These are phyloP conservation scores for Orchesellides sinensis DNA, from an alignment of 2,888 invertebrate genomes.

Conservation along the genomic window DNA sequence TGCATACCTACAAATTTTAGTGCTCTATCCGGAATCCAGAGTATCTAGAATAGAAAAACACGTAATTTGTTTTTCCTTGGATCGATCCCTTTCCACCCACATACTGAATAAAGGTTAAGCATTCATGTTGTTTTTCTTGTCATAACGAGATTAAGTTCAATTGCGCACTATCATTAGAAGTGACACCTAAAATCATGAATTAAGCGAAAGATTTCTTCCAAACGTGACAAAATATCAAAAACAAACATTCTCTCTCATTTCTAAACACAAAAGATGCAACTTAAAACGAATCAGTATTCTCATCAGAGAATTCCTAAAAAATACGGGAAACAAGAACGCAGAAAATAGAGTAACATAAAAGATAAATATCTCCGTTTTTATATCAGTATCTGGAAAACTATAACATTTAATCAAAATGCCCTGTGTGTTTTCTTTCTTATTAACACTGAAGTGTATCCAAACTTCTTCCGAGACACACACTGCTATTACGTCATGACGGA, in stretches of 20 bases:
- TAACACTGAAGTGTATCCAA: not conserved
- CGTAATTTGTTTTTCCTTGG: too few species aligned
- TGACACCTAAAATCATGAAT: not conserved
- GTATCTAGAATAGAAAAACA: too few species aligned
- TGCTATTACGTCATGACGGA: not conserved
- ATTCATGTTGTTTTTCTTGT: too few species aligned
- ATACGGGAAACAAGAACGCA: constrained; percentile 2
- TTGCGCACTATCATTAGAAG: too few species aligned
- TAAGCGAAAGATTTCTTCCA: not conserved
- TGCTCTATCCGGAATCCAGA: too few species aligned
- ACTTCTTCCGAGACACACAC: not conserved
- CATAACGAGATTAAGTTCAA: not conserved
- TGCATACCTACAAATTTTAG: too few species aligned
- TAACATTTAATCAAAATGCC: constrained; percentile 22
- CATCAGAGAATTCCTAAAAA: not conserved
- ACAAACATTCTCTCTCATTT: too few species aligned
- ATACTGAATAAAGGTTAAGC: too few species aligned
- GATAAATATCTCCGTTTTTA: constrained; percentile 17
- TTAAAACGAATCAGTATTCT: not conserved
- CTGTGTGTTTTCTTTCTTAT: not conserved
- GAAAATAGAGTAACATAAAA: not conserved
- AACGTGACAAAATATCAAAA: too few species aligned
- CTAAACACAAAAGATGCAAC: too few species aligned
- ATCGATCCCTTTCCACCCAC: too few species aligned
- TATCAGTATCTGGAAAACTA: constrained; percentile 8